These are phyloP conservation scores for Parnassius apollo DNA, from an alignment of 2,888 invertebrate genomes.

Conservation along the genomic window DNA sequence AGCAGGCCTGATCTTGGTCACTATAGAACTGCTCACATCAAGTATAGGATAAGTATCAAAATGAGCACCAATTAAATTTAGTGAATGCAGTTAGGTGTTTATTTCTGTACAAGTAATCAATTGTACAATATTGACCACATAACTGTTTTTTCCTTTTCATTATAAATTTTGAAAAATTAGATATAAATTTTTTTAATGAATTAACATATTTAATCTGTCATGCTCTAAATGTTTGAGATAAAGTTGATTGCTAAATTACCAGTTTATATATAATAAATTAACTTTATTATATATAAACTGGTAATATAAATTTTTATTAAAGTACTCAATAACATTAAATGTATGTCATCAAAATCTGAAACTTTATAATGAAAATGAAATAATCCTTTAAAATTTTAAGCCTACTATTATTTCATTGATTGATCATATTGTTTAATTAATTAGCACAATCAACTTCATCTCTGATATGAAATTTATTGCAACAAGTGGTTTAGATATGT, in stretches of 20 bases:
- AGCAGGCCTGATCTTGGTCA: too few species aligned
- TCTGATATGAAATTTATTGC: conserved; percentile 46
- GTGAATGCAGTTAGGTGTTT: too few species aligned
- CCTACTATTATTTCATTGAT: too few species aligned
- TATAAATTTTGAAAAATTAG: too few species aligned
- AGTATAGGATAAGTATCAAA: too few species aligned
- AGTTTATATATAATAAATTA: too few species aligned
- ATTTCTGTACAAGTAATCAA: too few species aligned
- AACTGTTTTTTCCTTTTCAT: neutral
- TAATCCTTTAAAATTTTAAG: too few species aligned
- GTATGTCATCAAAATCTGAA: conserved; percentile 3
- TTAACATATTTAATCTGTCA: conserved; percentile 23
- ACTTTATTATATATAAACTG: neutral
- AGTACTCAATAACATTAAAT: conserved; percentile 10
- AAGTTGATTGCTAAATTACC: conserved; percentile 19
- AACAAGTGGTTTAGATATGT: conserved; percentile 34
- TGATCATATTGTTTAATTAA: neutral
- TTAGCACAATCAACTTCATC: conserved; percentile 18
- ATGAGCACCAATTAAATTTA: too few species aligned
- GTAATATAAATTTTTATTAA: neutral
- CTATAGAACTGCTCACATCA: too few species aligned
- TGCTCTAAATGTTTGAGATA: conserved; percentile 4
- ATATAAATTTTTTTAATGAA: neutral
- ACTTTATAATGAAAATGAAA: neutral
- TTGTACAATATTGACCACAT: neutral